Evolutionary conservation across 2,797 vertebrate genomes (phyloP).

Genomic region (Bradypus variegatus): DNA sequence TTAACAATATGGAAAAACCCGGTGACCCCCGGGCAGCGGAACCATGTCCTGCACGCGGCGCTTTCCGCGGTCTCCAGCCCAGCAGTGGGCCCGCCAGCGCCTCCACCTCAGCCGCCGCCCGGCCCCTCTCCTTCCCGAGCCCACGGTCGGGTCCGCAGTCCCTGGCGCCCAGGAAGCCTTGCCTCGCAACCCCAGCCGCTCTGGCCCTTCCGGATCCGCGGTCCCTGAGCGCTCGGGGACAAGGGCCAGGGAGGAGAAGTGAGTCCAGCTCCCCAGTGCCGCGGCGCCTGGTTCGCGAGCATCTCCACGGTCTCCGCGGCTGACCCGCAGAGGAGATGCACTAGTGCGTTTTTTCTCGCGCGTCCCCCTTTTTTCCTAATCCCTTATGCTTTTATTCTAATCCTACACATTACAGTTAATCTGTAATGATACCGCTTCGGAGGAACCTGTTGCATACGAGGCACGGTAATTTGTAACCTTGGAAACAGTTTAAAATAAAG

Average conservation of each 20-base stretch:
- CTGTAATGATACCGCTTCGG: conserved; percentile 86
- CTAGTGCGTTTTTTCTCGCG: conserved; percentile 61
- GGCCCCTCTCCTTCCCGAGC: background rate
- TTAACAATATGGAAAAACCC: background rate
- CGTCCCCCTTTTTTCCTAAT: conserved; percentile 68
- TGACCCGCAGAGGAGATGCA: background rate
- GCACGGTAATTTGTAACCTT: conserved; percentile 97
- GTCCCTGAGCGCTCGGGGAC: background rate
- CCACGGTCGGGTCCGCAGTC: background rate
- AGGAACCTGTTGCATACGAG: conserved; percentile 91
- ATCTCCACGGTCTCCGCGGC: background rate
- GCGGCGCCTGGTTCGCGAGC: background rate
- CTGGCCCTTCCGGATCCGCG: background rate
- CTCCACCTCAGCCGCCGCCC: background rate
- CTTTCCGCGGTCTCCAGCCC: background rate
- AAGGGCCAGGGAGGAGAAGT: background rate
- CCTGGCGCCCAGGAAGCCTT: background rate
- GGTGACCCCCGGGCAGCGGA: accelerated
- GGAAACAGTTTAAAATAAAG: conserved; percentile 95
- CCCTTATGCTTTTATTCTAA: conserved; percentile 75
- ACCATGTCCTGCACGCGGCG: background rate
- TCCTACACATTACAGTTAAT: conserved; percentile 74
- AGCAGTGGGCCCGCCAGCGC: background rate
- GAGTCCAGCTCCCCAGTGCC: background rate
- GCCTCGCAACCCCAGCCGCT: background rate